A percentile compares a stretch with the other conserved stretches of the same genome.
phyloP scores from a whole-genome alignment of 2,113 vertebrate species.

The Syngnathus floridae region DNA sequence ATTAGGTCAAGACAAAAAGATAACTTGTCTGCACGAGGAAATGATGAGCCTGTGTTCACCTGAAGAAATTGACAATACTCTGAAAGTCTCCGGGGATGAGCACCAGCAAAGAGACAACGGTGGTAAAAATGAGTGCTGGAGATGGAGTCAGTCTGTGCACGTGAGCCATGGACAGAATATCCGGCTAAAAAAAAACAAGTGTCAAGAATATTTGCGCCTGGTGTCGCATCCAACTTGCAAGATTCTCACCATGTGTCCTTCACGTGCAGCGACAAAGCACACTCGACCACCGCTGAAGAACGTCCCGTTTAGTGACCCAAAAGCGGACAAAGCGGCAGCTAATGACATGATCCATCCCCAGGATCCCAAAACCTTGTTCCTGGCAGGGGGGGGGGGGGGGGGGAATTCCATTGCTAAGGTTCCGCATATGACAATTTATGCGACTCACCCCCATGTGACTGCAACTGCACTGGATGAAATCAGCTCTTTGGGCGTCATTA shows the following conservation, averaged over 20 bases:
- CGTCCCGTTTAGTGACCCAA: conserved; percentile 76
- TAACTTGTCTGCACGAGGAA: not conserved
- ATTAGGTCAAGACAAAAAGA: not conserved
- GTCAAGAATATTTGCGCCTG: too few species aligned
- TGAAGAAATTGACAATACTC: conserved; percentile 79
- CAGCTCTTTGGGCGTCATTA: conserved; percentile 78
- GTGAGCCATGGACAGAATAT: conserved; percentile 81
- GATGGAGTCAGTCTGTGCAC: conserved; percentile 74
- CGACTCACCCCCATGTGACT: conserved; percentile 81
- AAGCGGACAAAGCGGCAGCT: conserved; percentile 78
- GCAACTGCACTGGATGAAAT: conserved; percentile 78
- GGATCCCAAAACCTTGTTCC: conserved; percentile 79
- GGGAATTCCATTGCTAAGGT: not conserved
- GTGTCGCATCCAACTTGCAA: not conserved
- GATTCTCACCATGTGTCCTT: conserved; percentile 82
- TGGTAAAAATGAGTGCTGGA: conserved; percentile 82
- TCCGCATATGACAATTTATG: not conserved
- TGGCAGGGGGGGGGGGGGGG: conserved; percentile 24
- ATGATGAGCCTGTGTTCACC: conserved; percentile 56
- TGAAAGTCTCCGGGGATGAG: conserved; percentile 78
- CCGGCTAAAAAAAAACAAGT: conserved; percentile 64
- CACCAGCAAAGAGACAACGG: conserved; percentile 73
- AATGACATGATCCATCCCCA: conserved; percentile 87
- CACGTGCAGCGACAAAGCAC: conserved; percentile 83
- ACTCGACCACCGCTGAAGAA: conserved; percentile 80